Conservation (phyloP, 2,797 vertebrate species). For the Numenius phaeopus region DNA sequence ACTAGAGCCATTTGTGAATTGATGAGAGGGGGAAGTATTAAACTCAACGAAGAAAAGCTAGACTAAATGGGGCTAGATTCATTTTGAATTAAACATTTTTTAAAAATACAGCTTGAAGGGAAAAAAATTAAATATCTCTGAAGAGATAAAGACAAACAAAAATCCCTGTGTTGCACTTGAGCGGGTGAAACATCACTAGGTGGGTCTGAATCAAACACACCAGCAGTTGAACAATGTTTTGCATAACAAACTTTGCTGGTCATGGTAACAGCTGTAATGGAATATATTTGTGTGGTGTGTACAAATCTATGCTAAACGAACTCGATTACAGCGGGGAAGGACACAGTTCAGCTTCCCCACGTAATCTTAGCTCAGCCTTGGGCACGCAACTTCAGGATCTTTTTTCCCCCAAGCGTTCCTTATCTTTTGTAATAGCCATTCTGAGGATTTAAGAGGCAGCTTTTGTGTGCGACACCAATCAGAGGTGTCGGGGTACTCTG, state of each 20-base stretch:
- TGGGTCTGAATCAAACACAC: not conserved
- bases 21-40: not conserved
- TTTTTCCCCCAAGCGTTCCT: not conserved
- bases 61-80: not conserved
- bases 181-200: not conserved
- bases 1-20: not conserved
- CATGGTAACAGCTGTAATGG: not conserved
- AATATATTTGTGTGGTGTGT: not conserved
- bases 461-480: not conserved
- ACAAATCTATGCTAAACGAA: not conserved
- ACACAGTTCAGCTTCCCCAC: not conserved
- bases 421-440: not conserved
- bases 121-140: not conserved
- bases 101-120: not conserved
- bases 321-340: not conserved
- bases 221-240: not conserved
- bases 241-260: constrained; percentile 7
- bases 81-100: not conserved
- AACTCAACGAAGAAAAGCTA: not conserved
- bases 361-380: not conserved
- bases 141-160: not conserved
- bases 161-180: not conserved
- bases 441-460: not conserved
- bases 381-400: not conserved
- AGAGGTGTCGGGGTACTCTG: not conserved